A percentile compares a stretch with the other conserved stretches of the same genome.
These are phyloP conservation scores for Cecidostiba fungosa DNA, from an alignment of 2,888 invertebrate species.

Conservation along the genomic window DNA sequence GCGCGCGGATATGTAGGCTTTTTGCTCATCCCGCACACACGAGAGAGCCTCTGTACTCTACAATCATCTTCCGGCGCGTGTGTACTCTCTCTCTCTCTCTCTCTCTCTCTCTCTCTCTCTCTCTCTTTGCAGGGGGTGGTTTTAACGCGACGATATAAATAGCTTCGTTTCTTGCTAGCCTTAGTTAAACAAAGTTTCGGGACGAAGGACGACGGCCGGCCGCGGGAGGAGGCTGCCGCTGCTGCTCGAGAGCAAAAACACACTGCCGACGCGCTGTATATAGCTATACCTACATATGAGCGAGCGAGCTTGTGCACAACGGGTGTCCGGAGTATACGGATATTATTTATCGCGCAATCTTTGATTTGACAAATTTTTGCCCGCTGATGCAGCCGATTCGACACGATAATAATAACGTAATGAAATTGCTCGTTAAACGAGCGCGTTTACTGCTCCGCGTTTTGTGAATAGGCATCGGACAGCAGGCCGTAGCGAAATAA, in stretches of 20 bases:
- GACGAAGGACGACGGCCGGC: constrained; percentile 65
- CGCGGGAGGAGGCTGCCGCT: constrained; percentile 21
- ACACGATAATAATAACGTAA: too few species aligned
- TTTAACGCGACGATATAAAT: constrained; percentile 72
- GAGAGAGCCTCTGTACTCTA: not conserved
- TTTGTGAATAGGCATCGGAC: too few species aligned
- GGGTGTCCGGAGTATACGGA: not conserved
- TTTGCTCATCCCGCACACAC: constrained; percentile 2
- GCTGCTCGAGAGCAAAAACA: constrained; percentile 17
- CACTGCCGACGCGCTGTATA: not conserved
- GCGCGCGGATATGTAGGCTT: not conserved
- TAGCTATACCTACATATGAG: not conserved
- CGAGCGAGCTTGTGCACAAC: constrained; percentile 11
- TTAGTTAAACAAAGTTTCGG: constrained; percentile 79
- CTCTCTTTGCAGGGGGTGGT: not conserved
- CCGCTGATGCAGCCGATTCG: not conserved
- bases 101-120: too few species aligned
- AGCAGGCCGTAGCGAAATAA: too few species aligned
- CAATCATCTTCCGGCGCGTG: constrained; percentile 7
- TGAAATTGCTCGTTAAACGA: constrained; percentile 11
- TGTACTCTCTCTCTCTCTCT: too few species aligned
- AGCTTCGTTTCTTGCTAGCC: constrained; percentile 78
- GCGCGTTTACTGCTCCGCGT: not conserved
- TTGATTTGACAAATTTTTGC: not conserved
- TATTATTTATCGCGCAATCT: not conserved